phyloP scores from a whole-genome alignment of 2,113 vertebrate genomes.

The Bucco capensis region DNA sequence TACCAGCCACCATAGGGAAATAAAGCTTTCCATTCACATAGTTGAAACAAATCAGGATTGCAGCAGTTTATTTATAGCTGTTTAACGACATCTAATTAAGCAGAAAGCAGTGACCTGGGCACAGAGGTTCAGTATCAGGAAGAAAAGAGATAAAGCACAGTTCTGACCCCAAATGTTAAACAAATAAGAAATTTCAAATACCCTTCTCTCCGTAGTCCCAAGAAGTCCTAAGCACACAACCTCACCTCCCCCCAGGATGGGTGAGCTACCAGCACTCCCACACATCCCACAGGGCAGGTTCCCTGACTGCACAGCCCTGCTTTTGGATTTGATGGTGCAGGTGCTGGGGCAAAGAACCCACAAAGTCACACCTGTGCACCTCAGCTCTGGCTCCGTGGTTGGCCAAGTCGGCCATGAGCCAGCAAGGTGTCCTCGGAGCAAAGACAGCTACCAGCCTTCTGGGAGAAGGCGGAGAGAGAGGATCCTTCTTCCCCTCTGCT shows the following conservation, averaged over 20 bases:
- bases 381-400: background rate
- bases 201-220: background rate
- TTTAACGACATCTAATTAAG: fast-evolving
- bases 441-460: background rate
- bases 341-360: background rate
- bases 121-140: fast-evolving
- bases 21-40: fast-evolving
- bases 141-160: fast-evolving
- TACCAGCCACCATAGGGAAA: fast-evolving
- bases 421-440: background rate
- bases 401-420: background rate
- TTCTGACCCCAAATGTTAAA: fast-evolving
- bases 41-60: fast-evolving
- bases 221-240: no score
- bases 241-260: fast-evolving
- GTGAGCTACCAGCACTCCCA: background rate
- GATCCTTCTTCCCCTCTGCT: background rate
- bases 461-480: background rate
- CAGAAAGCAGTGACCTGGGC: background rate
- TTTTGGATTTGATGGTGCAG: background rate
- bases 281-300: background rate
- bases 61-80: background rate
- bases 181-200: fast-evolving
- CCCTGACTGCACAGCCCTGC: no score
- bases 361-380: fast-evolving